Conservation (phyloP, 1,140 invertebrate genomes). For the Bicyclus anynana region DNA sequence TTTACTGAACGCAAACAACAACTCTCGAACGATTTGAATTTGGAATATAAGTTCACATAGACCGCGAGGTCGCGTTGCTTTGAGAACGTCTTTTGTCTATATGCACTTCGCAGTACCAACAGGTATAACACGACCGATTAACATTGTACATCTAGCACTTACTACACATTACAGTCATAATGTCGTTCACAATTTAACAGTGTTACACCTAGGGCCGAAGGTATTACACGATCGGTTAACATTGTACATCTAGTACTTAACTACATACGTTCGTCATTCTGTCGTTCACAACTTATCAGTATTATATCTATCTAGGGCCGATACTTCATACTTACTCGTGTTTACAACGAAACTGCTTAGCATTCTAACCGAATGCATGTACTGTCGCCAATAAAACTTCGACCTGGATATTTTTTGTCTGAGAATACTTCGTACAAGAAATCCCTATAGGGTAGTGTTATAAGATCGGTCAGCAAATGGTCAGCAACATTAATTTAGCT, state of each 20-base stretch:
- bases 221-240: conserved; percentile 40
- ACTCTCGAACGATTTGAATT: conserved; percentile 47
- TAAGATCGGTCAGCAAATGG: background rate
- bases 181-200: conserved; percentile 28
- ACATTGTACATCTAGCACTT: conserved; percentile 20
- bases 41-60: conserved; percentile 50
- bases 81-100: conserved; percentile 60
- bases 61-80: conserved; percentile 43
- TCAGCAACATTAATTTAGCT: background rate
- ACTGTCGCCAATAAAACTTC: conserved; percentile 62
- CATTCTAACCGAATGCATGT: conserved; percentile 64
- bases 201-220: conserved; percentile 36
- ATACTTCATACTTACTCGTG: conserved; percentile 47
- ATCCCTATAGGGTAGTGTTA: conserved; percentile 20
- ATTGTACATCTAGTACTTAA: conserved; percentile 22
- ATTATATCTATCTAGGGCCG: conserved; percentile 38
- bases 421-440: conserved; percentile 56
- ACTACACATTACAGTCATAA: background rate
- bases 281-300: conserved; percentile 29
- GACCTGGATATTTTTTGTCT: conserved; percentile 64
- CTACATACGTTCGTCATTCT: background rate
- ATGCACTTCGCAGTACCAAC: conserved; percentile 40
- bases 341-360: conserved; percentile 70
- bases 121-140: conserved; percentile 43
- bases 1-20: conserved; percentile 34